A percentile compares a stretch with the other conserved stretches of the same genome.
These are phyloP conservation scores for Phaethornis superciliosus DNA, from an alignment of 2,113 vertebrate species.

Conservation along the genomic window DNA sequence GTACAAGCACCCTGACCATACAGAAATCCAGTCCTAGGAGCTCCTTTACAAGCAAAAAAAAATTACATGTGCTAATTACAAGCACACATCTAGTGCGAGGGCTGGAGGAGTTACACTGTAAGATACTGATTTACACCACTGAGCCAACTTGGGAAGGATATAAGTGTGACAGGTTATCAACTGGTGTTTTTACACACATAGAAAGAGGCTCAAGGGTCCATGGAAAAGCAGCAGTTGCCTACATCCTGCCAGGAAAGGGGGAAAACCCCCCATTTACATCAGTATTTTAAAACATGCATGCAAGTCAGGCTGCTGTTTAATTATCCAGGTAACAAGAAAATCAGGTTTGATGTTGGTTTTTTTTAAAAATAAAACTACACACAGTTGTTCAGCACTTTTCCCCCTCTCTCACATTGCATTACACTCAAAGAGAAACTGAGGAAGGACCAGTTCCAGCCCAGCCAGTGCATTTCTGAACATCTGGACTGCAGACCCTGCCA, in stretches of 20 bases:
- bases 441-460: background rate
- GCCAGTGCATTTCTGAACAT: background rate
- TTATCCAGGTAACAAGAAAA: background rate
- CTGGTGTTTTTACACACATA: rapidly evolving
- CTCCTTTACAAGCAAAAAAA: background rate
- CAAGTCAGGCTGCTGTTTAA: background rate
- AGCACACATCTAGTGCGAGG: background rate
- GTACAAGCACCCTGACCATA: no score
- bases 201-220: background rate
- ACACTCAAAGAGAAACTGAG: background rate
- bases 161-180: rapidly evolving
- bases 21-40: background rate
- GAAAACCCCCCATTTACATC: background rate
- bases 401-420: rapidly evolving
- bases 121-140: rapidly evolving
- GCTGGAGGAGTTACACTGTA: rapidly evolving
- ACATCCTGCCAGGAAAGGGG: background rate
- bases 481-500: no score
- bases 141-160: background rate
- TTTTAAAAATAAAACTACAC: background rate
- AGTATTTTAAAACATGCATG: background rate
- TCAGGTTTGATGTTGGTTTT: background rate
- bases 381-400: background rate
- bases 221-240: background rate
- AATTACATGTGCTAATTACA: background rate